Conservation (phyloP, 1,140 invertebrate genomes). For the Zaprionus ornatus region DNA sequence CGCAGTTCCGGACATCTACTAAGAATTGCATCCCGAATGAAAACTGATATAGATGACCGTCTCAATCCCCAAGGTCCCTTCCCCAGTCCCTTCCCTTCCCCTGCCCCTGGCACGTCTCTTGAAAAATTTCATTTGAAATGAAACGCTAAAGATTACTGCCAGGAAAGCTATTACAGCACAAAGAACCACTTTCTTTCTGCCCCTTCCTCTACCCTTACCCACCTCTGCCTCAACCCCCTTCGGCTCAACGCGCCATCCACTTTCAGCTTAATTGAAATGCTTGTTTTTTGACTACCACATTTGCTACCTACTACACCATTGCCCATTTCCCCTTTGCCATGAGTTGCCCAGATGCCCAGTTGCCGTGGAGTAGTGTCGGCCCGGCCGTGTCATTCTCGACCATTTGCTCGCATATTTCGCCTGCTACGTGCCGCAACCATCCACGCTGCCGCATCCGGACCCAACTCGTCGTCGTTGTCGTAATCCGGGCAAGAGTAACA, state of each 20-base stretch:
- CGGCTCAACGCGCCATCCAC: conserved; percentile 10
- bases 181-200: neutral
- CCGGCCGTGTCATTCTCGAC: conserved; percentile 59
- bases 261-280: conserved; percentile 75
- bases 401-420: conserved; percentile 68
- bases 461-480: conserved; percentile 4
- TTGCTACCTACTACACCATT: conserved; percentile 13
- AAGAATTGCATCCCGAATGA: conserved; percentile 69
- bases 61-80: neutral
- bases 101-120: neutral
- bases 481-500: conserved; percentile 26
- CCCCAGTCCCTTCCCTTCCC: neutral
- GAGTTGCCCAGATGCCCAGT: neutral
- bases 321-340: neutral
- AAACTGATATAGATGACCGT: conserved; percentile 46
- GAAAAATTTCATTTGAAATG: conserved; percentile 20
- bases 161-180: neutral
- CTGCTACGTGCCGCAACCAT: conserved; percentile 65
- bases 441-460: conserved; percentile 4
- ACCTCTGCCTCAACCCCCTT: neutral
- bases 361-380: conserved; percentile 1
- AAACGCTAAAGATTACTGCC: conserved; percentile 25
- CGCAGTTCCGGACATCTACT: conserved; percentile 35
- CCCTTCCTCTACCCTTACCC: neutral
- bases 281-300: conserved; percentile 27